phyloP scores from a whole-genome alignment of 1,140 invertebrate species.

The Ridgeia piscesae region DNA sequence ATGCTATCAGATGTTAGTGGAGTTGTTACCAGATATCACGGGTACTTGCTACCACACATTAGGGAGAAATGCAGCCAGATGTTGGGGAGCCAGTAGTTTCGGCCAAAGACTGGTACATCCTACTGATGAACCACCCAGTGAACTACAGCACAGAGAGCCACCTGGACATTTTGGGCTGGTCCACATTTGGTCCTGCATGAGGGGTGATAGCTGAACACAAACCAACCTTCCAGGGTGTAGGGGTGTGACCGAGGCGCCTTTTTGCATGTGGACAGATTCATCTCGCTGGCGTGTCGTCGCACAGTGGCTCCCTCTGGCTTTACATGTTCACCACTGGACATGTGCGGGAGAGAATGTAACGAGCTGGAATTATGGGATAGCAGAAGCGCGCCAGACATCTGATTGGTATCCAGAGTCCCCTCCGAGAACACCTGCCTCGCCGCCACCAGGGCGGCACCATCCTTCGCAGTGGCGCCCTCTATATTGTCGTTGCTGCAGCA shows the following conservation, averaged over 20 bases:
- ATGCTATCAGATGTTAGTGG: too few species aligned
- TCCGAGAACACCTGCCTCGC: background rate
- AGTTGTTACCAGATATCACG: too few species aligned
- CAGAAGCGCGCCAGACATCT: background rate
- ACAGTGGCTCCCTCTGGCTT: background rate
- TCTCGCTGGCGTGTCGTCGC: background rate
- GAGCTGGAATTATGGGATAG: background rate
- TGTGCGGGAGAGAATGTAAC: constrained; percentile 16
- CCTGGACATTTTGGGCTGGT: too few species aligned
- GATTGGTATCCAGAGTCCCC: background rate
- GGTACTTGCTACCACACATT: too few species aligned
- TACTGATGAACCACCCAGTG: too few species aligned
- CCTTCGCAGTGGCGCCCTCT: background rate
- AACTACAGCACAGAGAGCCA: too few species aligned
- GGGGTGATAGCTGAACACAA: background rate
- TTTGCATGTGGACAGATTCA: background rate
- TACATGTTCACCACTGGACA: background rate
- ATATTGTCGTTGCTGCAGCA: constrained; percentile 5
- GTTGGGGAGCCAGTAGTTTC: too few species aligned
- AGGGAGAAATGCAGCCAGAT: too few species aligned
- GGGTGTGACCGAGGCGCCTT: background rate
- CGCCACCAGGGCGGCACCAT: background rate
- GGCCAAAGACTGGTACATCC: too few species aligned
- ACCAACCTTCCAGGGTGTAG: background rate
- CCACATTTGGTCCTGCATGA: too few species aligned